A percentile compares a stretch with the other conserved stretches of the same genome.
Evolutionary conservation across 37 sponge, comb jelly and placozoan genomes (phyloP).

Genomic region (Trichoplax adhaerens): DNA sequence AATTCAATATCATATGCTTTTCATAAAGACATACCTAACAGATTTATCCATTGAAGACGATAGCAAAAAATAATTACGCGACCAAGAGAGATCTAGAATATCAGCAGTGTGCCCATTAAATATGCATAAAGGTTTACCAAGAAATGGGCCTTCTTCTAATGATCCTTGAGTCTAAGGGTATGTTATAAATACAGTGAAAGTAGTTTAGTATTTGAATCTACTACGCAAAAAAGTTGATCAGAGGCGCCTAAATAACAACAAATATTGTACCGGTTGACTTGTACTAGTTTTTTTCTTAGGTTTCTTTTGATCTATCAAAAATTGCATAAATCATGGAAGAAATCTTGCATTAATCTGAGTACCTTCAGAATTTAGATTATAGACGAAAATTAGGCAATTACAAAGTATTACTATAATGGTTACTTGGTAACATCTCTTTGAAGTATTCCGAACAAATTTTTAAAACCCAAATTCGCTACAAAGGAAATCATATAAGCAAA

Average conservation of each 20-base stretch:
- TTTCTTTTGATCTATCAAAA: too few species aligned
- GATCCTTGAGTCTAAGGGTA: too few species aligned
- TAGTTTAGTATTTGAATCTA: too few species aligned
- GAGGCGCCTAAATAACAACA: too few species aligned
- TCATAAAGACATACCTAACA: slow-evolving; percentile 32
- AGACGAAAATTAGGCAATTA: too few species aligned
- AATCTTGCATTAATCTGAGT: too few species aligned
- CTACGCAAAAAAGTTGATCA: too few species aligned
- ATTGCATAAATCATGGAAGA: too few species aligned
- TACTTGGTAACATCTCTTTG: slow-evolving; percentile 23
- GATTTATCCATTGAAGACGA: slow-evolving; percentile 93
- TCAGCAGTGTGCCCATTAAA: slow-evolving; percentile 76
- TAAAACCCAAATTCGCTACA: slow-evolving; percentile 67
- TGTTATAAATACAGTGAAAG: too few species aligned
- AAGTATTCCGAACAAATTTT: slow-evolving; percentile 44
- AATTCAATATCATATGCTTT: background rate
- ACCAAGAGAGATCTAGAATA: slow-evolving; percentile 78
- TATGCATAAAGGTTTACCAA: slow-evolving; percentile 32
- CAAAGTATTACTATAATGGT: slow-evolving; percentile 34
- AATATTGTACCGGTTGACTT: too few species aligned
- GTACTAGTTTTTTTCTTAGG: too few species aligned
- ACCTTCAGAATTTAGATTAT: too few species aligned
- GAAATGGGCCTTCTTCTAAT: slow-evolving; percentile 1
- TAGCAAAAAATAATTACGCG: slow-evolving; percentile 81
- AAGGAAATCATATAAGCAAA: background rate